Conservation (phyloP, 1,140 invertebrate genomes). For the Caenorhabditis briggsae region DNA sequence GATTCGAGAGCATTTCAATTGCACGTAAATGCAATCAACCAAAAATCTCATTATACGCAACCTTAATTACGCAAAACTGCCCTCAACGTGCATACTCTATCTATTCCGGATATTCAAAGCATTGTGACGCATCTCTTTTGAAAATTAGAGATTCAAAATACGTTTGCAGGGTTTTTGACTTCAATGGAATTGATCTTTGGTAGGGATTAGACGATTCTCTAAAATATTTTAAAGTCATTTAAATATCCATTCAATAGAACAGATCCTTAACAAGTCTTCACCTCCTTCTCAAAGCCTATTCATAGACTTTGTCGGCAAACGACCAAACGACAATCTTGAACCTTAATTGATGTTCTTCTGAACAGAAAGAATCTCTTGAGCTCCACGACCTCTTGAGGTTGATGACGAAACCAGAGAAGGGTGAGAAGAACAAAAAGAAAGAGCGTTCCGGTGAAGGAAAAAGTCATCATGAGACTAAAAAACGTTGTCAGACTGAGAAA, state of each 20-base stretch:
- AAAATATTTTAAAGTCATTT: too few relatives aligned
- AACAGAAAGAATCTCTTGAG: slow-evolving; percentile 18
- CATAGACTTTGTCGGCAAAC: neutral
- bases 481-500: neutral
- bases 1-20: neutral
- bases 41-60: slow-evolving; percentile 11
- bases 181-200: neutral
- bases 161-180: neutral
- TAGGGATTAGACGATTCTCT: neutral
- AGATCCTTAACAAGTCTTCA: too few relatives aligned
- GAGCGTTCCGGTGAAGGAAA: neutral
- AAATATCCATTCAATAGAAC: too few relatives aligned
- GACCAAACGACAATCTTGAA: slow-evolving; percentile 8
- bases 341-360: slow-evolving; percentile 3
- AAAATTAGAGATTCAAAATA: slow-evolving; percentile 13
- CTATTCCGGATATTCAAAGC: slow-evolving; percentile 4
- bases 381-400: slow-evolving; percentile 13
- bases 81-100: slow-evolving; percentile 7
- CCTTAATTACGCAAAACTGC: slow-evolving; percentile 30
- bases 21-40: slow-evolving; percentile 1
- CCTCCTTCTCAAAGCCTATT: too few relatives aligned
- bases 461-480: neutral
- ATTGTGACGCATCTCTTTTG: neutral
- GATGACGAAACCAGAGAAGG: slow-evolving; percentile 25
- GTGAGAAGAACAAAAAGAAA: neutral